Evolutionary conservation across 2,888 invertebrate genomes (phyloP), one percentile per base, ranked within the genome.

Genomic region (Phorcus lineatus): DNA sequence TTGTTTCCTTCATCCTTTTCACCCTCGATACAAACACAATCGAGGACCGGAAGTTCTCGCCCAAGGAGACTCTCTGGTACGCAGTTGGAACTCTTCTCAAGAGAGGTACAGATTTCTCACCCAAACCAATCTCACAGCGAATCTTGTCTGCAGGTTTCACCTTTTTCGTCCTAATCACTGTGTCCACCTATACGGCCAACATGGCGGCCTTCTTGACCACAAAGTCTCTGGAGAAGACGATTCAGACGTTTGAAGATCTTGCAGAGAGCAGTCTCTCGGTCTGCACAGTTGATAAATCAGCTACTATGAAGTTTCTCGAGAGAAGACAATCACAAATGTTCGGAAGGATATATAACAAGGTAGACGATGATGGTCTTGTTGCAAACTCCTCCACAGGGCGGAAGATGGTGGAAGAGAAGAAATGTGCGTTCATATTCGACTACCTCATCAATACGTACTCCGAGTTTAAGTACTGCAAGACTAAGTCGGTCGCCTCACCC

Each of bases 181-280:
- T 91, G 9, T 90, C 90, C 22, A 90, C 90, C 28, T 91, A 91
- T 74, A 91, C 91, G 0, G 91, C 91, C 24, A 91, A 91, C 82
- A 88, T 91, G 89, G 91, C 91, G 2, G 91, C 91, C 47, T 91
- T 91, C 79, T 82, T 91, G 70, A 91, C 91, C 17, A 91, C 88
- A 53, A 87, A 86, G 80, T 89, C 88, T 77, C 81, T 90, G 28
- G 87, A 88, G 78, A 85, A 86, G 28, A 86, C 89, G 3, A 81
- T 89, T 11, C 85, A 86, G 62, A 86, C 88, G 0, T 84, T 90
- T 75, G 87, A 88, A 79, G 85, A 87, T 40, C 83, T 91, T 16
- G 85, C 88, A 11, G 81, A 85, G n/a, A 81, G 84, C 6, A 82
- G 85, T 16, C 79, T 88, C 6, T 70, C 80, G 11, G 83, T 86